Percentiles rank a stretch among this genome's conserved stretches.
These are phyloP conservation scores for Phalacrocorax pelagicus DNA, from an alignment of 2,113 vertebrate species.

Conservation along the genomic window DNA sequence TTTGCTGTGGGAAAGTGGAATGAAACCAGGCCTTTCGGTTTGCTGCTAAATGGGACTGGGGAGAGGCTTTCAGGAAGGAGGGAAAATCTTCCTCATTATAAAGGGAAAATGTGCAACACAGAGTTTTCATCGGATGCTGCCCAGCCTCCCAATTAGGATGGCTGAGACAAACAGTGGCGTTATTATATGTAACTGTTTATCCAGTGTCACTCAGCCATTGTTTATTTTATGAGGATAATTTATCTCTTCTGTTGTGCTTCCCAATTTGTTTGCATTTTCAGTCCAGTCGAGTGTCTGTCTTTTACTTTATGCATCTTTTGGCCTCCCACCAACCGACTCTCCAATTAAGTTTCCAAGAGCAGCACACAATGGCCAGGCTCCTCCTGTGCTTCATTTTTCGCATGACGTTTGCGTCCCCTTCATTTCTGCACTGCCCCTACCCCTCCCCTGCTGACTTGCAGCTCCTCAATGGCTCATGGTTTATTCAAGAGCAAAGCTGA, in stretches of 20 bases:
- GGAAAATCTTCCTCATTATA: conserved; percentile 33
- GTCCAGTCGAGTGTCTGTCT: background rate
- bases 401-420: background rate
- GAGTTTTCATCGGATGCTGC: conserved; percentile 21
- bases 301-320: background rate
- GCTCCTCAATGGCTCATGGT: conserved; percentile 52
- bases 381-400: background rate
- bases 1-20: conserved; percentile 63
- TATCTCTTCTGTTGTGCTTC: conserved; percentile 19
- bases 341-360: conserved; percentile 29
- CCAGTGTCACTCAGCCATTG: conserved; percentile 20
- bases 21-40: conserved; percentile 51
- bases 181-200: conserved; percentile 39
- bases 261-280: conserved; percentile 53
- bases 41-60: conserved; percentile 18
- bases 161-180: conserved; percentile 18
- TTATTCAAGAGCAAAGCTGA: conserved; percentile 60
- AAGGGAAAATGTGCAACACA: background rate
- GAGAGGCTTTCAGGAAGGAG: background rate
- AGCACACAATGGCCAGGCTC: conserved; percentile 4
- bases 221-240: conserved; percentile 44
- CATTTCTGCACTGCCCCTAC: background rate
- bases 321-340: conserved; percentile 31
- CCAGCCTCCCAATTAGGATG: conserved; percentile 62
- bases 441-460: background rate